Base-by-base conservation (phyloP, 1,140 invertebrate genomes). In the Helicoverpa zea region DNA sequence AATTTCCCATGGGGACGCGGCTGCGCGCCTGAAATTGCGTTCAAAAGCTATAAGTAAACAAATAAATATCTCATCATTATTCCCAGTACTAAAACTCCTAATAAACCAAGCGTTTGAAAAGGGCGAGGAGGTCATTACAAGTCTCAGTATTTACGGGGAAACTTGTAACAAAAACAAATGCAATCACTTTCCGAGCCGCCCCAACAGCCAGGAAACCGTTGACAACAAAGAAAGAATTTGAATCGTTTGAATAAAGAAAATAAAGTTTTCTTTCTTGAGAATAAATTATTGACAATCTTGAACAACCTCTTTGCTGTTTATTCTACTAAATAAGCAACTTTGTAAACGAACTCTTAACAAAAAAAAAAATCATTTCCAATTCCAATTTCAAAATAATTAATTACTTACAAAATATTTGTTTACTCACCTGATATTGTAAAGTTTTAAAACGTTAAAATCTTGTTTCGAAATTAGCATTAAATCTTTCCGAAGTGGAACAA, bases 381-480 rank as follows among this genome's bases (percentile, higher is more conserved):
- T 64, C 43, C 30, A 2, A 64, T 14, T 64, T 43, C 35, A 43
- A 43, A 43, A 16, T 64, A 64, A 64, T 64, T 64, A 64, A 64
- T 58, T 35, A 61, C 29, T 58, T 35, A 61, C 29, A 61, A 61
- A 61, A 61, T 30, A 61, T 61, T 29, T 61, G 30, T 63, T 63
- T n/a, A 13, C 61, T 43, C n/a, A 64, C 61, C 14, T 64, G 35
- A 16, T 35, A 63, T 35, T 43, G 30, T 47, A 64, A 68, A 23
- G 43, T 68, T 68, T 47, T 68, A 64, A 64, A 64, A 43, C 11
- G 51, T 51, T 68, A 51, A 51, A 68, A 68, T 68, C 64, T 51
- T 64, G 18, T 43, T 68, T 68, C n/a, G 7, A 51, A 68, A 63
- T 30, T 35, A 63, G 2, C 16, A 51, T 51, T 51, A 68, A 68